Evolutionary conservation across 1,140 invertebrate species (phyloP), one percentile per base, ranked within the genome.

Genomic region (Drosophila pseudoananassae): DNA sequence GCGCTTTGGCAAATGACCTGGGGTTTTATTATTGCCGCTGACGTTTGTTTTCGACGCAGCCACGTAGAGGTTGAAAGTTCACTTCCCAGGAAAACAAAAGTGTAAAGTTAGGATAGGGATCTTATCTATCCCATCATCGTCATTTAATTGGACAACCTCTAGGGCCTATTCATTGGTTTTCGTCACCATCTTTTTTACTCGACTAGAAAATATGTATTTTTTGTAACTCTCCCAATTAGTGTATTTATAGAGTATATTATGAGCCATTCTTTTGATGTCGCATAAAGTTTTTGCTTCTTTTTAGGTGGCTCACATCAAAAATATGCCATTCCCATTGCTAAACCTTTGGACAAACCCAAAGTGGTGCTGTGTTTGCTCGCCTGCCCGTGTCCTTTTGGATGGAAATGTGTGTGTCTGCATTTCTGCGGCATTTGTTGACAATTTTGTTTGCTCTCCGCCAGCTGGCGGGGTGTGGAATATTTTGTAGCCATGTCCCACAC

Each of bases 1-100:
- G 81, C 81, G 81, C 81, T 81, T 78, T 81, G 70, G 73, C 63
- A 78, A 82, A 75, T 87, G 70, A 85, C 64, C 81, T 75, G 61
- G 47, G 53, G 60, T 64, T 66, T 75, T 74, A 51, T 65, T 73
- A 45, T 57, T 40, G 40, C 68, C 52, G 7, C n/a, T 54, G 68
- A 47, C 14, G 43, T 40, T 50, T 15, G 33, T 43, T 49, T 56
- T 31, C 6, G 10, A 71, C 68, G 65, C 38, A 29, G 1, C 17
- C 10, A 17, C 2, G 25, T 9, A 31, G 17, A 14, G 40, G 17
- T 69, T 20, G 60, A 25, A 25, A 43, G 57, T 50, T 51, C 36
- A 20, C 20, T 15, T 33, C 15, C 3, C 31, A 38, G 49, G 40
- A 50, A 23, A 29, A 65, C 60, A 59, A 49, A 47, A 60, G 8